Evolutionary conservation across 2,888 invertebrate species (phyloP).

Genomic region (Tipula vernalis): DNA sequence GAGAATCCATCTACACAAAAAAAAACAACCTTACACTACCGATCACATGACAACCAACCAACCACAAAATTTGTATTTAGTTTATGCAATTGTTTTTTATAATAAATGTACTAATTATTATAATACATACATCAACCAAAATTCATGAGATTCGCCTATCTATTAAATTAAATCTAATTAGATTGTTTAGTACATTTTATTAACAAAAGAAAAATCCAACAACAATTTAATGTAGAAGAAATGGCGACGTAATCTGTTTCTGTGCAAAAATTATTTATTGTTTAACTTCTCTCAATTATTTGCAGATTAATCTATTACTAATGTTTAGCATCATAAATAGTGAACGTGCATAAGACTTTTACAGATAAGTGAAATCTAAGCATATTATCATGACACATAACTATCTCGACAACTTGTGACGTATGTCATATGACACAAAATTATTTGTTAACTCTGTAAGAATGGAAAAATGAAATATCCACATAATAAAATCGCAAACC

Average conservation of each 20-base stretch:
- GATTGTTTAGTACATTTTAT: not conserved
- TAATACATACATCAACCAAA: not conserved
- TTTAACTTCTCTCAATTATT: not conserved
- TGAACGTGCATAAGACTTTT: not conserved
- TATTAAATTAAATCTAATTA: not conserved
- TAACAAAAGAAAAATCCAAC: not conserved
- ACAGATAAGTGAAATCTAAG: not conserved
- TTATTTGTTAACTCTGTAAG: not conserved
- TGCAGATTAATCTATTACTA: not conserved
- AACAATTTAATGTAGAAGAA: not conserved
- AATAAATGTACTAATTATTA: not conserved
- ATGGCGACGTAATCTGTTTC: not conserved
- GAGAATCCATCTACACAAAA: not conserved
- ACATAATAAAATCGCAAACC: not conserved
- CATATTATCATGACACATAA: not conserved
- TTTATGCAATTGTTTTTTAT: not conserved
- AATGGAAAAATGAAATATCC: not conserved
- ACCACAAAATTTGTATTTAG: not conserved
- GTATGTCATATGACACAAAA: constrained; percentile 1
- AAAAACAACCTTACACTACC: not conserved
- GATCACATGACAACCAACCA: not conserved
- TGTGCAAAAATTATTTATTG: not conserved
- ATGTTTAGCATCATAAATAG: not conserved
- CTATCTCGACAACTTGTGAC: not conserved
- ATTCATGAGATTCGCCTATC: not conserved